Evolutionary conservation across 2,113 vertebrate genomes (phyloP).

Genomic region (Colius striatus): DNA sequence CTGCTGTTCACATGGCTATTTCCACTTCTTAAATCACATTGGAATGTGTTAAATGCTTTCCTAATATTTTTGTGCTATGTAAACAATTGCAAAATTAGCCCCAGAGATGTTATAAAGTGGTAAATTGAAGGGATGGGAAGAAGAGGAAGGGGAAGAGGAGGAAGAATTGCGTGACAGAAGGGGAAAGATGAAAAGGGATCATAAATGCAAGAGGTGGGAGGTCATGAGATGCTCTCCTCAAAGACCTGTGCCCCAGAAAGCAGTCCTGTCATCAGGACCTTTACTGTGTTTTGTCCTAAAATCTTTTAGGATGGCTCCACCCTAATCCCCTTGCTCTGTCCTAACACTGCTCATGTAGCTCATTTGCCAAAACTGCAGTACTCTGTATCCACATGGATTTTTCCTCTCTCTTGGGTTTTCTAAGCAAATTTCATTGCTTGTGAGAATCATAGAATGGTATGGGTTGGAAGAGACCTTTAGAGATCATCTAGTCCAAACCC

Average conservation of each 20-base stretch:
- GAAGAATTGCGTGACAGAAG: neutral
- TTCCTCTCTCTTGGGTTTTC: neutral
- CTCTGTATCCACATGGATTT: neutral
- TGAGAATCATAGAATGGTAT: too few species aligned
- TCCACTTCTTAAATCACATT: neutral
- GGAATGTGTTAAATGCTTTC: neutral
- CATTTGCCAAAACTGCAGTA: neutral
- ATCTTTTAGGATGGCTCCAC: neutral
- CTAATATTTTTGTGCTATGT: neutral
- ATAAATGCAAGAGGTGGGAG: neutral
- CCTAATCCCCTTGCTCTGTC: fast-evolving
- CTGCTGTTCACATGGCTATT: neutral
- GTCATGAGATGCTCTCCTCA: neutral
- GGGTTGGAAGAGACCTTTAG: too few species aligned
- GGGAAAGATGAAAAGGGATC: neutral
- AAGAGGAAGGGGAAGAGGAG: neutral
- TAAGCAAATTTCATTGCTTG: neutral
- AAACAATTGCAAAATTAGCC: neutral
- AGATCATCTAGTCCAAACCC: too few species aligned
- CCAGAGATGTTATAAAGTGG: neutral
- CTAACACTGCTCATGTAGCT: neutral
- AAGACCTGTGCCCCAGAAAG: neutral
- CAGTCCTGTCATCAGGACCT: neutral
- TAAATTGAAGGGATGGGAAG: neutral
- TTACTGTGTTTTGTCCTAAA: neutral